Evolutionary conservation across 1,140 invertebrate species (phyloP).

Genomic region (Pomacea maculata): DNA sequence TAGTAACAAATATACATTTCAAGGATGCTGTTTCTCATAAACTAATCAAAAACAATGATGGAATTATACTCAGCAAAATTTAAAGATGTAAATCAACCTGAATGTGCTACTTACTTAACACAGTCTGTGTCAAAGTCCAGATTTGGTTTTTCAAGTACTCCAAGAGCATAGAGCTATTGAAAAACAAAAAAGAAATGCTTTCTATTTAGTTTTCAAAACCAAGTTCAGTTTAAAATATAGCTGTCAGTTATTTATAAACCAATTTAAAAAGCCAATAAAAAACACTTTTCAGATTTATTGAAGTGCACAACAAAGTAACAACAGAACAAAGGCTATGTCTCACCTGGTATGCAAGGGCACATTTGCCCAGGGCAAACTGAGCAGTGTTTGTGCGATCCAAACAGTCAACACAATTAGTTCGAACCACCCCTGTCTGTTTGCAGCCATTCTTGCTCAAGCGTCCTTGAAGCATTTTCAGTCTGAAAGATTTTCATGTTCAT

Average conservation of each 20-base stretch:
- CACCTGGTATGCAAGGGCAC: slow-evolving; percentile 89
- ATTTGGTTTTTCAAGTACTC: slow-evolving; percentile 83
- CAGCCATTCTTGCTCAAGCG: slow-evolving; percentile 40
- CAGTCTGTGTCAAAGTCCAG: slow-evolving; percentile 96
- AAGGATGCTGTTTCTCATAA: no score
- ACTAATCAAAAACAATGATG: no score
- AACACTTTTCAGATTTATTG: no score
- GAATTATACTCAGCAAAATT: no score
- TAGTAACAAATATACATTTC: no score
- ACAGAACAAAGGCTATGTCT: slow-evolving; percentile 21
- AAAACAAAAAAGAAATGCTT: not conserved
- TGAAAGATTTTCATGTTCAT: slow-evolving; percentile 10
- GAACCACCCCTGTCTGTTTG: slow-evolving; percentile 88
- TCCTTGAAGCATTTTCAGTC: slow-evolving; percentile 46
- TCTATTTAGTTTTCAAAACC: not conserved
- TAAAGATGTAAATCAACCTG: no score
- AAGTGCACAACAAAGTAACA: no score
- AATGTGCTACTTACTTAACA: slow-evolving; percentile 67
- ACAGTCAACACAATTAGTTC: slow-evolving; percentile 99
- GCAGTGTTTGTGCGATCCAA: slow-evolving; percentile 99
- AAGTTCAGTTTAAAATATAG: no score
- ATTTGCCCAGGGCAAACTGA: slow-evolving; percentile 98
- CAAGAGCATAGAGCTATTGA: slow-evolving; percentile 83
- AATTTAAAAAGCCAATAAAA: no score
- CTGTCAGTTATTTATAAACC: no score